Conservation (phyloP, 2,113 vertebrate species). For the Oostethus manadensis region DNA sequence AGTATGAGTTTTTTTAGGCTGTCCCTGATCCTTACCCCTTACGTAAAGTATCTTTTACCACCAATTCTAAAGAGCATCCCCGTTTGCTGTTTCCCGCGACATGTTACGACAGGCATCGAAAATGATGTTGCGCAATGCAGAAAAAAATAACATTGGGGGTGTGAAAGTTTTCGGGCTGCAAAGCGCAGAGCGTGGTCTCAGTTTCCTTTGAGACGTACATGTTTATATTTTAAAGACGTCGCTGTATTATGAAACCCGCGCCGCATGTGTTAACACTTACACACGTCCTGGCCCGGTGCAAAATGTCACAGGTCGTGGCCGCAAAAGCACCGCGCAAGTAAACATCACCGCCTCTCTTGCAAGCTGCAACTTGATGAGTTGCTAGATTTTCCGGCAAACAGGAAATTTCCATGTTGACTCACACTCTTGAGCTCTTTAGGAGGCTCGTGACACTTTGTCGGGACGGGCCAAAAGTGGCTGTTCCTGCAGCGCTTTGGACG, state of each 20-base stretch:
- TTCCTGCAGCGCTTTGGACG: background rate
- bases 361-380: background rate
- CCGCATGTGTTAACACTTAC: slow-evolving; percentile 1
- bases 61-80: background rate
- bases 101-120: slow-evolving; percentile 16
- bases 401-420: slow-evolving; percentile 26
- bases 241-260: slow-evolving; percentile 4
- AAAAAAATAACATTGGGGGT: background rate
- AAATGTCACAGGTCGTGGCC: slow-evolving; percentile 23
- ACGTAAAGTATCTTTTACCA: background rate
- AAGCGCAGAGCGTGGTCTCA: slow-evolving; percentile 4
- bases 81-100: slow-evolving; percentile 35
- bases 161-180: background rate
- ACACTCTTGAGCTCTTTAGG: background rate
- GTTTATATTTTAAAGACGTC: slow-evolving; percentile 1
- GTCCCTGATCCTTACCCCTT: slow-evolving; percentile 9
- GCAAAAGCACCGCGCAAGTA: background rate
- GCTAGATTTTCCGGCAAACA: background rate
- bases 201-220: slow-evolving; percentile 16
- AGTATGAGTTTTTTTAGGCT: too few species aligned
- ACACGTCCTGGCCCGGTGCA: accelerated
- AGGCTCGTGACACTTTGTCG: background rate
- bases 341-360: slow-evolving; percentile 5
- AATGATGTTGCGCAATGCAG: slow-evolving; percentile 3
- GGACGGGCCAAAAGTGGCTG: background rate